Percentiles rank a stretch among this genome's conserved stretches.
These are phyloP conservation scores for Puffinus mauretanicus DNA, from an alignment of 2,113 vertebrate genomes.

Conservation along the genomic window DNA sequence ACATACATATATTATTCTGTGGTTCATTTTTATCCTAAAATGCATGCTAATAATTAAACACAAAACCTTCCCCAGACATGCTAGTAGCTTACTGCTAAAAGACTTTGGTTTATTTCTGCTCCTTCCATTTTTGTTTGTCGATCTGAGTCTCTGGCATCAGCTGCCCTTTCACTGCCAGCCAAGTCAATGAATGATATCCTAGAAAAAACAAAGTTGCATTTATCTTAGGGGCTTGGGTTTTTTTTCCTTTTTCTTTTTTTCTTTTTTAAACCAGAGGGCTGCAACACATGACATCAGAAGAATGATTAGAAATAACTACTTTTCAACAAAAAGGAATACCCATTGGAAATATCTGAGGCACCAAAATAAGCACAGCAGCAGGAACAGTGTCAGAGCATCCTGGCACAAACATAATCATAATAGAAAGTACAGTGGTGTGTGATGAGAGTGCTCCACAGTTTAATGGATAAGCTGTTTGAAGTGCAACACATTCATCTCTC, in stretches of 20 bases:
- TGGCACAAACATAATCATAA: not conserved
- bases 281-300: not conserved
- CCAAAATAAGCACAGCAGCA: not conserved
- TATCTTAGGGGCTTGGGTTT: not conserved
- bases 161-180: conserved; percentile 92
- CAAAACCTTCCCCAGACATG: not conserved
- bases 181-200: conserved; percentile 95
- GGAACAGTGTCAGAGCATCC: not conserved
- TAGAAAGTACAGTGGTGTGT: not conserved
- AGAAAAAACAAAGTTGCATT: conserved; percentile 41
- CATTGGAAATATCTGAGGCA: not conserved
- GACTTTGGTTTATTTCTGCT: conserved; percentile 94
- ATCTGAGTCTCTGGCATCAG: conserved; percentile 84
- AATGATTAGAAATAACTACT: not conserved
- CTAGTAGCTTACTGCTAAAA: conserved; percentile 83
- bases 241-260: not conserved
- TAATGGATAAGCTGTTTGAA: conserved; percentile 9
- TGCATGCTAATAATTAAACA: not conserved
- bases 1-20: not conserved
- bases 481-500: not conserved
- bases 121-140: conserved; percentile 90
- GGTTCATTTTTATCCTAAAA: not conserved
- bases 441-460: not conserved
- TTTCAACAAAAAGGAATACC: conserved; percentile 15
- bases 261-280: not conserved